phyloP scores from a whole-genome alignment of 2,888 invertebrate genomes.

The Ischnura elegans region DNA sequence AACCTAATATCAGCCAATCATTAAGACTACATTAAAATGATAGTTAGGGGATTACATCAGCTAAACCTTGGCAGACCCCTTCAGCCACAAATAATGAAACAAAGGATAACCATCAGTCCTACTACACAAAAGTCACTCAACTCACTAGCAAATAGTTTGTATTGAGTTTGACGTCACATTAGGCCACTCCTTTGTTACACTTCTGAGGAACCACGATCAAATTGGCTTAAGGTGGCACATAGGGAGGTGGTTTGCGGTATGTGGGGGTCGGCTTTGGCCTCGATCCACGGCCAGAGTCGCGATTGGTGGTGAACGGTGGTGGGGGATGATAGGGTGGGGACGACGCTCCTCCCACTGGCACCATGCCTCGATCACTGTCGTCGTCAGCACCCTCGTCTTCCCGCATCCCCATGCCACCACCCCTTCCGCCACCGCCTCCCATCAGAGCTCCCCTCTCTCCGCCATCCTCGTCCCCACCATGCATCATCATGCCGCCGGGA shows the following conservation, averaged over 20 bases:
- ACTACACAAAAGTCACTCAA: constrained; percentile 31
- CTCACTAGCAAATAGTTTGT: neutral
- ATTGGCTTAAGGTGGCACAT: constrained; percentile 94
- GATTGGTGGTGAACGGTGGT: constrained; percentile 88
- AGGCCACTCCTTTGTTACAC: constrained; percentile 5
- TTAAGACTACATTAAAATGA: neutral
- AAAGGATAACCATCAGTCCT: constrained; percentile 27
- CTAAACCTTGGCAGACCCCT: neutral
- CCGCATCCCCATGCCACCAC: neutral
- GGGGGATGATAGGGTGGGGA: constrained; percentile 95
- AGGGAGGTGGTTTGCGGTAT: constrained; percentile 97
- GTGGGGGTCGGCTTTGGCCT: constrained; percentile 92
- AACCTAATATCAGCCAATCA: constrained; percentile 1
- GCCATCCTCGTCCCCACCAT: constrained; percentile 36
- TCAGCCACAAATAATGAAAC: neutral
- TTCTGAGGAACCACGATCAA: neutral
- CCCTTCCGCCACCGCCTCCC: constrained; percentile 20
- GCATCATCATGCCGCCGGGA: constrained; percentile 71
- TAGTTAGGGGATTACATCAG: neutral
- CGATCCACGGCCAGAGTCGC: constrained; percentile 86
- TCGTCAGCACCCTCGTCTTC: constrained; percentile 75
- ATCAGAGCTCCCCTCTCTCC: constrained; percentile 25
- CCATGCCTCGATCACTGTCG: constrained; percentile 74
- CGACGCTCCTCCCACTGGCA: constrained; percentile 73
- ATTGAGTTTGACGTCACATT: neutral